Base-by-base conservation (phyloP, 2,113 vertebrate genomes). In the Chaetura pelagica region DNA sequence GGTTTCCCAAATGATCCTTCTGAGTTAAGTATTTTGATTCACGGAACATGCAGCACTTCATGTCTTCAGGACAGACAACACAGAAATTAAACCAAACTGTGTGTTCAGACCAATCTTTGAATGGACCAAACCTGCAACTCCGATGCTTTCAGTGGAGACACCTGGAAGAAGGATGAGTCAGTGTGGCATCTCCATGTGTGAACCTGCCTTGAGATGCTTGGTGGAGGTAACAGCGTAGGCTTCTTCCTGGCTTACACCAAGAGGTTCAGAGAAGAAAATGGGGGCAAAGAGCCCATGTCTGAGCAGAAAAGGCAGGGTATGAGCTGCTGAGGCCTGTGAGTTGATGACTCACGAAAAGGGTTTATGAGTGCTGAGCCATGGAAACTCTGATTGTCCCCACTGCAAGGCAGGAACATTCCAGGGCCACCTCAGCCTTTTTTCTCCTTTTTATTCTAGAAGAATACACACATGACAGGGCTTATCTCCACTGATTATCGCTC, bases 321-420 rank as follows among this genome's bases (percentile, higher is more conserved):
- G 95, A 89, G 81, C 54, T 96, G 89, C 93, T 93, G 81, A 63
- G 81, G 19, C 86, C 86, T 89, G 89, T 46, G 84, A 75, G 77
- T 2, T 42, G 66, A 24, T 96, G 94, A 73, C 22, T 93, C 91
- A 95, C 0, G 2, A 35, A 51, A 1, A 0, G 5, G 74, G 85
- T 87, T 93, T 73, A 24, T 48, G 74, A 87, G 27, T 46, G 21
- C 48, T 93, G 90, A 95, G 92, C 54, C 78, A 44, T 49, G 42
- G 87, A 87, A 95, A n/a, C 35, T 64, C 87, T 87, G 73, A 67
- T 4, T 79, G 84, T 74, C 78, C 44, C 30, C 2, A 4, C n/a
- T 95, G 87, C 63, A 74, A 87, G 81, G 58, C 62, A 84, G 69
- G 69, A 94, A 17, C 20, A 8, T 62, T 89, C 35, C 27, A 58